phyloP scores from a whole-genome alignment of 2,797 vertebrate species.

The Taenioides sp. region DNA sequence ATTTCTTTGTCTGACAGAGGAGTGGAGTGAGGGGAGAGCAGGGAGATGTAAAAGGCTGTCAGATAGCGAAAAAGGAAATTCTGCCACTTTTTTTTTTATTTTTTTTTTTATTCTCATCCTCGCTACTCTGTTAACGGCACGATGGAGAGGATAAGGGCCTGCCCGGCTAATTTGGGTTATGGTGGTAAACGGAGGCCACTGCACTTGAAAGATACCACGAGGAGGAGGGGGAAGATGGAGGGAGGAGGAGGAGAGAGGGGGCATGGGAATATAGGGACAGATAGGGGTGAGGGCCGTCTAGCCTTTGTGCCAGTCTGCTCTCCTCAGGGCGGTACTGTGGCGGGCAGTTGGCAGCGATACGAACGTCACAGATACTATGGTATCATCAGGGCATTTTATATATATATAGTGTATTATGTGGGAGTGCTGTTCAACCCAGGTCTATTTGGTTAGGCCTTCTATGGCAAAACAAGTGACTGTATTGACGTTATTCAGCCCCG shows the following conservation, averaged over 20 bases:
- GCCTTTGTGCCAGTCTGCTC: conserved; percentile 64
- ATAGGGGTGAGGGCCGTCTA: conserved; percentile 38
- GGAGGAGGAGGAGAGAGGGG: conserved; percentile 1
- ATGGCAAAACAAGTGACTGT: background rate
- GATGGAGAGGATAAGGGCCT: conserved; percentile 88
- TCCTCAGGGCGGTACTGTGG: conserved; percentile 57
- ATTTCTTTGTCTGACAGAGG: conserved; percentile 99
- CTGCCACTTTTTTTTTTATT: conserved; percentile 46
- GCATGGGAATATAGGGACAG: conserved; percentile 37
- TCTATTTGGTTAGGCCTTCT: conserved; percentile 19
- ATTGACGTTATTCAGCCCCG: no score
- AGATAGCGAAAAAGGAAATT: conserved; percentile 88
- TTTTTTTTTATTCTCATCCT: conserved; percentile 2
- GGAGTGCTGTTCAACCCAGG: background rate
- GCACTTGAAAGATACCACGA: conserved; percentile 72
- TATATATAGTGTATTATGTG: background rate
- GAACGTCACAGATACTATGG: conserved; percentile 33
- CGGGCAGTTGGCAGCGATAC: conserved; percentile 46
- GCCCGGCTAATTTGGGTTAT: conserved; percentile 91
- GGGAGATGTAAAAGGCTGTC: conserved; percentile 98
- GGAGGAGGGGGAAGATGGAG: conserved; percentile 35
- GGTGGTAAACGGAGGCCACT: conserved; percentile 83
- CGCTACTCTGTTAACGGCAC: conserved; percentile 37
- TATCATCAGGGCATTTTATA: conserved; percentile 10
- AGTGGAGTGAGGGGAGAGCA: conserved; percentile 93